These are phyloP conservation scores for Drosophila bunnanda DNA, from an alignment of 2,888 invertebrate genomes.

Conservation along the genomic window DNA sequence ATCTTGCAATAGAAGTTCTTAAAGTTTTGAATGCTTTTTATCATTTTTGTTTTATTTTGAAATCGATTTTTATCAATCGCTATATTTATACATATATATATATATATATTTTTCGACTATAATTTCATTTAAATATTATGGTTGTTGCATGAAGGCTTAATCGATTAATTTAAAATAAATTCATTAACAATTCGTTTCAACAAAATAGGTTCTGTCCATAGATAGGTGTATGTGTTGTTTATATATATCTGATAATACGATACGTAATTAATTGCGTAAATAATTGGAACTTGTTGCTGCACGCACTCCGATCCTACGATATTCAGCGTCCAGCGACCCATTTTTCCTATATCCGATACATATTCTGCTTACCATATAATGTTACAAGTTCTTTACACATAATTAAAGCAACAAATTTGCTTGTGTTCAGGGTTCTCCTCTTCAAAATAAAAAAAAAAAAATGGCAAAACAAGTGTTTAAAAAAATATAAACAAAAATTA, in stretches of 20 bases:
- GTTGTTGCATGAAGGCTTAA: constrained; percentile 55
- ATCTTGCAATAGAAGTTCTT: background rate
- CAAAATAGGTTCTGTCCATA: constrained; percentile 54
- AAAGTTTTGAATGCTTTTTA: constrained; percentile 17
- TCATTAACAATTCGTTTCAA: constrained; percentile 75
- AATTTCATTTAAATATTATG: constrained; percentile 65
- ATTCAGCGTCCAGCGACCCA: constrained; percentile 25
- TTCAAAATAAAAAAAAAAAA: background rate
- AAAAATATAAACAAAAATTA: constrained; percentile 8
- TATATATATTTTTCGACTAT: constrained; percentile 65
- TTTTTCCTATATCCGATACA: constrained; percentile 33
- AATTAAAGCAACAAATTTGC: constrained; percentile 18
- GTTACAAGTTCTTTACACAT: constrained; percentile 30
- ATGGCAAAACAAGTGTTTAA: background rate
- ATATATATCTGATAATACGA: constrained; percentile 31
- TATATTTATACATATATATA: constrained; percentile 62
- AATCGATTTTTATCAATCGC: constrained; percentile 48
- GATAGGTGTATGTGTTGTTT: constrained; percentile 4
- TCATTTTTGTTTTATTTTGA: constrained; percentile 46
- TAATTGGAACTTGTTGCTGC: constrained; percentile 40
- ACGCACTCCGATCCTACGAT: constrained; percentile 16
- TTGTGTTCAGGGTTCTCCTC: background rate
- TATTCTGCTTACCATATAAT: constrained; percentile 31
- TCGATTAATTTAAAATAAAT: constrained; percentile 68
- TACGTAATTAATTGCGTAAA: constrained; percentile 41